Evolutionary conservation across 2,113 vertebrate genomes (phyloP), one percentile per base, ranked within the genome.

Genomic region (Lipotes vexillifer): DNA sequence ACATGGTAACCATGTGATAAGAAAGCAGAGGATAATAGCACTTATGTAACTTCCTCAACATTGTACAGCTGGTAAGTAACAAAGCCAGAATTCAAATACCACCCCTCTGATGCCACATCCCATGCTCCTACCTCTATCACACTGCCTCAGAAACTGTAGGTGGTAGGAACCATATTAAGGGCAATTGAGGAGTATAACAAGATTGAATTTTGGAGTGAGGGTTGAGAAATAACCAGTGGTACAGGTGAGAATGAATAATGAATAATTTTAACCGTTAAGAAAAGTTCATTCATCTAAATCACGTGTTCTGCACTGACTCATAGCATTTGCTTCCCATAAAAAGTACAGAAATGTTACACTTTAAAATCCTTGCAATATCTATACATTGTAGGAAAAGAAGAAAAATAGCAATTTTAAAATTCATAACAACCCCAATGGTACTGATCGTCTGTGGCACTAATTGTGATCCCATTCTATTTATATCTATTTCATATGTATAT

Each of bases 241-340:
- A 88, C 0, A 18, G n/a, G 63, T 46, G 46, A 94, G 61, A 84
- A 94, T 83, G 82, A 86, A 95, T 88, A 93, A 82, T 89, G 88
- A 93, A 88, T 74, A 88, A 94, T 75, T 97, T 83, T 88, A 94
- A 93, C 82, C n/a, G n/a, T 69, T 94, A 97, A 91, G 94, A 96
- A 90, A 83, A 95, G 91, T 91, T 94, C 72, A 89, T 93, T 97
- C 77, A 93, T 89, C 86, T 93, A 93, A 96, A 93, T 92, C 49
- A 90, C 80, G 87, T 78, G 63, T 57, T 96, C 68, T 90, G 92
- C 41, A 49, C 66, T 96, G 71, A 94, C 59, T 77, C 61, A 86
- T 3, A 92, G 83, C 65, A 77, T 85, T 88, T n/a, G 33, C 25
- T 94, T 72, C 63, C 85, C 75, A 93, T 38, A 57, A 93, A 88